Evolutionary conservation across 2,888 invertebrate species (phyloP).

Genomic region (Tachina lurida): DNA sequence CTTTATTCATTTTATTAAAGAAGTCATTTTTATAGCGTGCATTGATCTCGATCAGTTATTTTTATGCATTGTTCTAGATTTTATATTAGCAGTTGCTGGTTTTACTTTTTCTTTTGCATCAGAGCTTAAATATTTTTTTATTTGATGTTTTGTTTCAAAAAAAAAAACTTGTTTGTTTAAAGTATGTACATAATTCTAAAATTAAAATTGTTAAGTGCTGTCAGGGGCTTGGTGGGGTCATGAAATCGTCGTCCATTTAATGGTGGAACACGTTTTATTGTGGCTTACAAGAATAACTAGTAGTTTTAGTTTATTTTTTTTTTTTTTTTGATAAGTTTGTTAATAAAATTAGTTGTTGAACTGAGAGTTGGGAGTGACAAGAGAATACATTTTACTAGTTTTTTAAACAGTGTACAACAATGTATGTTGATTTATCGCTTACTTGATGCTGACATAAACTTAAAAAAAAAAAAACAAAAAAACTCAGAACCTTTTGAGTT

Average conservation of each 20-base stretch:
- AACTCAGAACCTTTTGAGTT: no score
- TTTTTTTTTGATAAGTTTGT: not conserved
- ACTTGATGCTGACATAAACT: no score
- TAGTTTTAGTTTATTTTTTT: not conserved
- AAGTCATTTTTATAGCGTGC: not conserved
- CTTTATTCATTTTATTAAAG: not conserved
- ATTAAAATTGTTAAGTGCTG: not conserved
- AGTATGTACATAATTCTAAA: not conserved
- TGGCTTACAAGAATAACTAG: slow-evolving; percentile 11
- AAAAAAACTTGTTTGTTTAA: slow-evolving; percentile 9
- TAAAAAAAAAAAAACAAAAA: no score
- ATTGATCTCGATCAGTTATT: slow-evolving; percentile 29
- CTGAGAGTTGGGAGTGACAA: not conserved
- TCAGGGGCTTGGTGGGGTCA: not conserved
- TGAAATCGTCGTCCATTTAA: not conserved
- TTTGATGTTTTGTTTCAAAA: no score
- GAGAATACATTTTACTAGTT: not conserved
- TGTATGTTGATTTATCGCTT: no score
- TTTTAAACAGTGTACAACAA: no score
- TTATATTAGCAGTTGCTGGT: not conserved
- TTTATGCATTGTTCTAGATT: slow-evolving; percentile 13
- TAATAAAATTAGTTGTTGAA: slow-evolving; percentile 3
- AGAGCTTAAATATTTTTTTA: not conserved
- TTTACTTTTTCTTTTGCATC: not conserved
- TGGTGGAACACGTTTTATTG: slow-evolving; percentile 2